A percentile compares a stretch with the other conserved stretches of the same genome.
Conservation (phyloP, 1,140 invertebrate genomes). For the Megalonaias nervosa region DNA sequence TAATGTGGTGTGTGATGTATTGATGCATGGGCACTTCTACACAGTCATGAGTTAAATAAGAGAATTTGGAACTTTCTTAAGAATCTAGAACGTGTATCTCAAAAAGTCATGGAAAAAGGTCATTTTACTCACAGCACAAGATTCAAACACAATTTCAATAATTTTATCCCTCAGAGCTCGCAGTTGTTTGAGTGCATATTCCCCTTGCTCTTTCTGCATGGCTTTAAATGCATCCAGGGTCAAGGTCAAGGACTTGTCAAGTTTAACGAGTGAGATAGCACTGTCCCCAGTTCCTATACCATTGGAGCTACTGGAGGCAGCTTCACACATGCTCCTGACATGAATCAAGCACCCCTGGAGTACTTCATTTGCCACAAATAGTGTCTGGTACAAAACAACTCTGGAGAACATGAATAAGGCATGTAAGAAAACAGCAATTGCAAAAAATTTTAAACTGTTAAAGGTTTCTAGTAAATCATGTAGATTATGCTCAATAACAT, state of each 20-base stretch:
- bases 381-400: conserved; percentile 51
- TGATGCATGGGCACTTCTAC: too few species aligned
- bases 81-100: background rate
- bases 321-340: conserved; percentile 64
- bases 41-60: too few species aligned
- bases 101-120: conserved; percentile 10
- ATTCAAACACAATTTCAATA: conserved; percentile 67
- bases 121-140: conserved; percentile 65
- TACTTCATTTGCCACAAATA: conserved; percentile 70
- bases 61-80: too few species aligned
- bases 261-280: conserved; percentile 59
- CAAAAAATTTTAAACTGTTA: too few species aligned
- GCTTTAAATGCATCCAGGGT: conserved; percentile 64
- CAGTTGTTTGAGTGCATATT: conserved; percentile 55
- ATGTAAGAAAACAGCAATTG: too few species aligned
- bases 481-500: too few species aligned
- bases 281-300: conserved; percentile 54
- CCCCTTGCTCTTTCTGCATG: conserved; percentile 54
- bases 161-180: conserved; percentile 59
- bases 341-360: conserved; percentile 69
- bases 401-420: conserved; percentile 39
- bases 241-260: conserved; percentile 56
- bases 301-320: conserved; percentile 57
- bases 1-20: too few species aligned
- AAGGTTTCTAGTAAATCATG: too few species aligned